Percentiles rank a stretch among this genome's conserved stretches.
Evolutionary conservation across 2,888 invertebrate genomes (phyloP).

Genomic region (Caenorhabditis sp.): DNA sequence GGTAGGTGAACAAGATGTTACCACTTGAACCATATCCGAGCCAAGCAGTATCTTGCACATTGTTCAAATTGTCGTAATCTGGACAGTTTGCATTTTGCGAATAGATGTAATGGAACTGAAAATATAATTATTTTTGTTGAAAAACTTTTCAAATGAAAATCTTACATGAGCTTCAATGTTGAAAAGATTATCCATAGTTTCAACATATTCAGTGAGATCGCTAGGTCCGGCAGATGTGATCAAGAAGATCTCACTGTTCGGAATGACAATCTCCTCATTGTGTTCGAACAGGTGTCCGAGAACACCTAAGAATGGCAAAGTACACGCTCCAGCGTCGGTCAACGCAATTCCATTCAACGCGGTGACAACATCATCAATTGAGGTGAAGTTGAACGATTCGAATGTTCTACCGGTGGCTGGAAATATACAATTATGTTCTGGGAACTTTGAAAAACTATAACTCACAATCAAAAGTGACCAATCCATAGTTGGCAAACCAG

Average conservation of each 20-base stretch:
- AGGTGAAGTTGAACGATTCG: constrained; percentile 26
- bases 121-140: neutral
- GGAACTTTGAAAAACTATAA: neutral
- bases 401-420: constrained; percentile 39
- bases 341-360: constrained; percentile 17
- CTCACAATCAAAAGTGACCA: constrained; percentile 54
- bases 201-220: constrained; percentile 20
- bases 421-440: constrained; percentile 1
- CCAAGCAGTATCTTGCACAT: constrained; percentile 38
- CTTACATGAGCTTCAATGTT: constrained; percentile 29
- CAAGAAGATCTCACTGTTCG: constrained; percentile 46
- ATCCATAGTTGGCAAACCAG: constrained; percentile 51
- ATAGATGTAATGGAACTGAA: constrained; percentile 43
- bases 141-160: neutral
- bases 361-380: constrained; percentile 21
- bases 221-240: constrained; percentile 40
- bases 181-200: constrained; percentile 30
- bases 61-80: constrained; percentile 19
- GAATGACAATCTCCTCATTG: constrained; percentile 27
- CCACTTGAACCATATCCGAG: constrained; percentile 51
- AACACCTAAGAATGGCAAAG: constrained; percentile 25
- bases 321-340: constrained; percentile 41
- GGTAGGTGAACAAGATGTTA: constrained; percentile 41
- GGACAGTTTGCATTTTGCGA: constrained; percentile 34
- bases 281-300: constrained; percentile 28